These are phyloP conservation scores for Salvelinus alpinus DNA, from an alignment of 2,113 vertebrate species.

Conservation along the genomic window DNA sequence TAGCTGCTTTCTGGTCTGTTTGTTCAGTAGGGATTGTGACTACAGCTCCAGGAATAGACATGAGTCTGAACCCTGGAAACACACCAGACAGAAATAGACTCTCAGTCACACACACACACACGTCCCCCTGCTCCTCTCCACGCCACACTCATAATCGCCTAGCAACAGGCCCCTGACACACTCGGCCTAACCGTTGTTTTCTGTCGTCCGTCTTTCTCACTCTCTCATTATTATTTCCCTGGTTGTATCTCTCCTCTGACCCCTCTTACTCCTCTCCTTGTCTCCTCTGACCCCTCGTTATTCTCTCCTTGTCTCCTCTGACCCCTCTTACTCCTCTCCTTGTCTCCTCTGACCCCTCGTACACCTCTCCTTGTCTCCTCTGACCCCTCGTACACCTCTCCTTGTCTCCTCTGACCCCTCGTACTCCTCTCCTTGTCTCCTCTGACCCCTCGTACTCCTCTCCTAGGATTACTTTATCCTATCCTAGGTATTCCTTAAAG, in stretches of 20 bases:
- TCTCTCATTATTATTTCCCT: constrained; percentile 15
- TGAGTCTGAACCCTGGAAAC: constrained; percentile 79
- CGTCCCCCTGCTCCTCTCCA: constrained; percentile 53
- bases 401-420: too few relatives aligned
- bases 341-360: too few relatives aligned
- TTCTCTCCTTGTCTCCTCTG: too few relatives aligned
- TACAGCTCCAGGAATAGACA: constrained; percentile 77
- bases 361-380: too few relatives aligned
- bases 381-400: too few relatives aligned
- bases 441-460: too few relatives aligned
- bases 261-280: too few relatives aligned
- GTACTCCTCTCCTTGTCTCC: too few relatives aligned
- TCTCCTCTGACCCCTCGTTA: too few relatives aligned
- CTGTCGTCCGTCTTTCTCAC: constrained; percentile 31
- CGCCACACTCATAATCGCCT: constrained; percentile 69
- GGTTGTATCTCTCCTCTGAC: constrained; percentile 2
- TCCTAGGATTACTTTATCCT: too few relatives aligned
- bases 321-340: too few relatives aligned
- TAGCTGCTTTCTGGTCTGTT: neutral
- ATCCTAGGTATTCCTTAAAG: too few relatives aligned
- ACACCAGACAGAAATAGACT: constrained; percentile 75
- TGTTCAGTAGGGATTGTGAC: constrained; percentile 73
- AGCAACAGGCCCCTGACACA: constrained; percentile 76
- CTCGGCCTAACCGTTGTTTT: constrained; percentile 55
- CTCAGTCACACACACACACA: constrained; percentile 46